Evolutionary conservation across 2,888 invertebrate genomes (phyloP), one percentile per base, ranked within the genome.

Genomic region (Schizotus pectinicornis): DNA sequence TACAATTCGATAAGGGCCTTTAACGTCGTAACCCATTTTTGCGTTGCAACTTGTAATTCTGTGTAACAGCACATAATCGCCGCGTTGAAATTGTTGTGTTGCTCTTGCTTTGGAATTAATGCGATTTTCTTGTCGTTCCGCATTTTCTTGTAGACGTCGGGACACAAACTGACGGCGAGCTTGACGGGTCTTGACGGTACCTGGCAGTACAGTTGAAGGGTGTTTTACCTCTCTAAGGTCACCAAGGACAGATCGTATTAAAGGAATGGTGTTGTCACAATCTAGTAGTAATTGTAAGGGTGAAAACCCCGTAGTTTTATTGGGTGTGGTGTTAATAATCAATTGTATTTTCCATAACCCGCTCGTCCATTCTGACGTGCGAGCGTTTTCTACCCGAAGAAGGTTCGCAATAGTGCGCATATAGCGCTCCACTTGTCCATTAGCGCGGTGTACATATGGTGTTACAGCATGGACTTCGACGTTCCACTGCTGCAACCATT

Each of bases 381-480:
- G 31, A 39, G 13, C 6, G 7, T 35, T 36, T 22, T 42, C 31
- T n/a, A 58, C 33, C n/a, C 57, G 11, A 6, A 59, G 9, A 12
- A 59, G 34, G 35, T 59, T 52, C 38, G 33, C 50, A 6, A 59
- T 57, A 5, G 57, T 60, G 8, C 46, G 8, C 36, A 59, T 54
- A 38, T 54, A 56, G 0, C 35, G 48, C 32, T 54, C 49, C 3
- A 54, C 55, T 22, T 54, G 49, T 3, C 50, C 55, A 14, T 54
- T 54, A 12, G 31, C 37, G 11, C 49, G 49, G 39, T 52, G 54
- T 9, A 54, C 49, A 9, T 54, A 45, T 6, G 54, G 47, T 34
- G 55, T 48, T 9, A 41, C 46, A 38, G 55, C 43, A 8, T 33
- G 34, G 8, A 33, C 34, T 8, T 33, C 34, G 8, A 33, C 8